Evolutionary conservation across 2,797 vertebrate genomes (phyloP).

Genomic region (Parotocinclus haroldoi): DNA sequence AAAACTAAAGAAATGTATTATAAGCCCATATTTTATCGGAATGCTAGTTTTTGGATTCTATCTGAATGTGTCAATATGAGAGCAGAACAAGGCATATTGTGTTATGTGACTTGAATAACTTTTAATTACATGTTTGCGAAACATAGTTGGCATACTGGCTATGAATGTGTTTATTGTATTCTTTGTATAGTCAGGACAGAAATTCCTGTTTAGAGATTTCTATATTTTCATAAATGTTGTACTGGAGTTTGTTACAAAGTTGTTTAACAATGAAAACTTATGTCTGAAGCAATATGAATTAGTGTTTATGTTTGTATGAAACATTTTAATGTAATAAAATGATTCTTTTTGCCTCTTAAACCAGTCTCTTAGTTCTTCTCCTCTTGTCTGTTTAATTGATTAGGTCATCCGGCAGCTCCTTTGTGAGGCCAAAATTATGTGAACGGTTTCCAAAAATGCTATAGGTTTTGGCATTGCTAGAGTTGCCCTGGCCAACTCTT

Average conservation of each 20-base stretch:
- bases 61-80: conserved; percentile 91
- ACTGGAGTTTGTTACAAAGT: conserved; percentile 99
- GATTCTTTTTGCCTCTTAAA: conserved; percentile 69
- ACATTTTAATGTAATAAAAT: conserved; percentile 84
- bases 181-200: conserved; percentile 97
- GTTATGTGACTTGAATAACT: conserved; percentile 95
- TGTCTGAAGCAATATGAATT: conserved; percentile 93
- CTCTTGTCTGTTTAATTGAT: background rate
- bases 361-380: conserved; percentile 9
- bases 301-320: conserved; percentile 99
- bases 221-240: conserved; percentile 99
- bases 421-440: no score
- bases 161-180: conserved; percentile 99
- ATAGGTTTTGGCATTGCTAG: no score
- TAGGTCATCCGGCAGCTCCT: no score
- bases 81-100: conserved; percentile 81
- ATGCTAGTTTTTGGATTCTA: conserved; percentile 79
- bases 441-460: no score
- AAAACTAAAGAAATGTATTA: conserved; percentile 70
- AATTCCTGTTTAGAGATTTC: conserved; percentile 98
- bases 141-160: conserved; percentile 87
- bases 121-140: conserved; percentile 96
- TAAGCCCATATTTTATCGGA: conserved; percentile 72
- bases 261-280: conserved; percentile 81
- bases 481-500: no score